Percentiles rank a stretch among this genome's conserved stretches.
phyloP scores from a whole-genome alignment of 2,888 invertebrate genomes.

The Chouioia cunea region DNA sequence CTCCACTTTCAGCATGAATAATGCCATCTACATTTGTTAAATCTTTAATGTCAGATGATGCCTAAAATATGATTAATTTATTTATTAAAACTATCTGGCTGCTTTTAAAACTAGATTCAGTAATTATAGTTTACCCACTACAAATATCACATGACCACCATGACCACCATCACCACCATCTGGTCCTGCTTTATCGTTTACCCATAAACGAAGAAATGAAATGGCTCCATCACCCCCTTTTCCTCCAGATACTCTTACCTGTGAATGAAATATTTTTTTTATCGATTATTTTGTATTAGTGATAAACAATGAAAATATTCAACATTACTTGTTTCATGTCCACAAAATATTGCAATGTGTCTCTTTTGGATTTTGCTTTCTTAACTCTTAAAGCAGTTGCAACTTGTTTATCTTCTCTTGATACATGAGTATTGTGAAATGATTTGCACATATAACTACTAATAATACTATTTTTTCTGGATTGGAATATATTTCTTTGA shows the following conservation, averaged over 20 bases:
- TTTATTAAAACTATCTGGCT: conserved; percentile 16
- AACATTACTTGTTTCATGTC: conserved; percentile 61
- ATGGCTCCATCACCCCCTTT: conserved; percentile 94
- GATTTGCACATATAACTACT: conserved; percentile 45
- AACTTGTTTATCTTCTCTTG: conserved; percentile 39
- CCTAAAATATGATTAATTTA: conserved; percentile 65
- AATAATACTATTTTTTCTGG: conserved; percentile 26
- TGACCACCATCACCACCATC: conserved; percentile 97
- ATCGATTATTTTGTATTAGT: conserved; percentile 7
- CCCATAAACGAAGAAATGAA: conserved; percentile 85
- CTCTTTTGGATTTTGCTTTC: conserved; percentile 57
- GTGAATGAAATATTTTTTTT: conserved; percentile 16
- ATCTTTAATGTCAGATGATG: conserved; percentile 77
- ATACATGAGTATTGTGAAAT: conserved; percentile 50
- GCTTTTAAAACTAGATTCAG: conserved; percentile 18
- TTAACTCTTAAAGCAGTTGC: conserved; percentile 57
- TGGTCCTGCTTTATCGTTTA: conserved; percentile 92
- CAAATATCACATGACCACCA: conserved; percentile 93
- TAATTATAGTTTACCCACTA: conserved; percentile 65
- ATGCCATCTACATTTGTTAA: conserved; percentile 76
- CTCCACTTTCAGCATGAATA: conserved; percentile 78
- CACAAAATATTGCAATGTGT: conserved; percentile 55
- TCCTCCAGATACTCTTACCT: conserved; percentile 81
- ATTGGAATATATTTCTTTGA: conserved; percentile 24
- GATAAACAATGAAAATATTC: conserved; percentile 5